Base-by-base conservation (phyloP, 2,888 invertebrate species). In the Cerceris rybyensis region DNA sequence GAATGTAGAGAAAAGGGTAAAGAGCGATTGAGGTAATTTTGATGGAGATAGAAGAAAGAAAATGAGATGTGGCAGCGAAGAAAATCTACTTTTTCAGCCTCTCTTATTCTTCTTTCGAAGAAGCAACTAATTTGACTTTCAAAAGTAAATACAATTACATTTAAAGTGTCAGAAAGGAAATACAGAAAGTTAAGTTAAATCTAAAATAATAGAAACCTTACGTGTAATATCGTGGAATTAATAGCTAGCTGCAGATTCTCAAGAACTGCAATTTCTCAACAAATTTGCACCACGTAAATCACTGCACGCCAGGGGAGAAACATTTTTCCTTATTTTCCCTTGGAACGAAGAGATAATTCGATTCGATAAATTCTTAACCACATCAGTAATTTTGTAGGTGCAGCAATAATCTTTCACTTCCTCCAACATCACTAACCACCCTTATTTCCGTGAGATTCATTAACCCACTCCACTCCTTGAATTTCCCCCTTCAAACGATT, bases 301-400 rank as follows among this genome's bases (percentile, higher is more conserved):
- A 50, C 1, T 50, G n/a, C 50, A n/a, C 9, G n/a, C n/a, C n/a
- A 50, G 50, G 50, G n/a, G n/a, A 7, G n/a, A n/a, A 50, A 9
- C 9, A 7, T 7, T 50, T 58, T 58, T 16, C 39, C 41, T 7
- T 58, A 58, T 58, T 58, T 42, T 58, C 42, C 13, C 0, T 39
- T 9, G 13, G 16, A 42, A 41, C 58, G 42, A 7, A 8, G 13
- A 42, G 41, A 58, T 41, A 11, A 58, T 6, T 41, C 5, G 41
- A 39, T 13, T 58, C 41, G 42, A 58, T 41, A 42, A 58, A 42
- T 41, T 58, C 58, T 58, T 58, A 41, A 58, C 13, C 58, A 55
- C 16, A 17, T 13, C 17, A 55, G 17, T 55, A 17, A 55, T 55
- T 55, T 55, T 13, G 17, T 11, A 17, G 8, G 54, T 17, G 17